phyloP scores from a whole-genome alignment of 2,888 invertebrate species.

The Apamea sordens region DNA sequence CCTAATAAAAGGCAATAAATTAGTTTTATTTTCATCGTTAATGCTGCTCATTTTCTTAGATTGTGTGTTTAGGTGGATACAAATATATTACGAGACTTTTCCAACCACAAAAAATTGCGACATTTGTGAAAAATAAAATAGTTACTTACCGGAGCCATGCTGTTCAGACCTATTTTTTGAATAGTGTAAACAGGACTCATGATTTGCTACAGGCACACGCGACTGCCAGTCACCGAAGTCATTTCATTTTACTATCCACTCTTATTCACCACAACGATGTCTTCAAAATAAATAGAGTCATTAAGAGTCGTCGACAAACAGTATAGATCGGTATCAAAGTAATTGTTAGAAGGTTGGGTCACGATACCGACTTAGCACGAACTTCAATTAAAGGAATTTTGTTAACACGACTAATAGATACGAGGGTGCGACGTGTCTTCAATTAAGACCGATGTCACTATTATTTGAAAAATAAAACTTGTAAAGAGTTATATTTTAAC shows the following conservation, averaged over 20 bases:
- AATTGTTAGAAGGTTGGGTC: constrained; percentile 83
- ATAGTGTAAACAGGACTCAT: constrained; percentile 85
- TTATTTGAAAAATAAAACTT: constrained; percentile 33
- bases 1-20: neutral
- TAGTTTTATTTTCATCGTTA: neutral
- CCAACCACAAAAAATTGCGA: neutral
- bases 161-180: constrained; percentile 79
- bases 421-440: constrained; percentile 63
- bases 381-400: constrained; percentile 85
- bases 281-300: constrained; percentile 81
- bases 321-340: constrained; percentile 85
- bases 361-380: constrained; percentile 81
- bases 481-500: constrained; percentile 20
- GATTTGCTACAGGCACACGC: constrained; percentile 51
- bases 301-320: constrained; percentile 81
- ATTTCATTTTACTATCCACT: constrained; percentile 70
- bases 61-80: neutral
- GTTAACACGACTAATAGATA: constrained; percentile 75
- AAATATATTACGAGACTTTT: constrained; percentile 1
- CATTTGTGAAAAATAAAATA: neutral
- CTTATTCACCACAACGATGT: constrained; percentile 73
- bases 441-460: constrained; percentile 68
- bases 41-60: neutral
- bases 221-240: constrained; percentile 50
- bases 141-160: constrained; percentile 80